Conservation (phyloP, 2,888 invertebrate genomes). For the Andricus curvator region DNA sequence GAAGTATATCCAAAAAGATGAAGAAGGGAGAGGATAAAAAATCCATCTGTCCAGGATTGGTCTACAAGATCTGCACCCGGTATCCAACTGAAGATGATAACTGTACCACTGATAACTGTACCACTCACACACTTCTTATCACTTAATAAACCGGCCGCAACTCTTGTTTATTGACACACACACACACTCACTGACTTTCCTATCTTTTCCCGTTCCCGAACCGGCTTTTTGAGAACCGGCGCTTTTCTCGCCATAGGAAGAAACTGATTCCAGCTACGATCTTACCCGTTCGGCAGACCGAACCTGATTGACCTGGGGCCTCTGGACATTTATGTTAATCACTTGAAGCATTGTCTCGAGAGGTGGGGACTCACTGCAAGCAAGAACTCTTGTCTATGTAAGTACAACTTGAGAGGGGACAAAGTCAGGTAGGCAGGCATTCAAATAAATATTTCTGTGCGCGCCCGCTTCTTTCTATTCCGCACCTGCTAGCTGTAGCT, state of each 20-base stretch:
- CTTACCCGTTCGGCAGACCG: constrained; percentile 17
- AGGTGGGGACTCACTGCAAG: constrained; percentile 16
- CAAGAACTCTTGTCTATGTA: neutral
- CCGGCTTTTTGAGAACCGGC: constrained; percentile 6
- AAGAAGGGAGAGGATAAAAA: neutral
- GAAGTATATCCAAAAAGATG: neutral
- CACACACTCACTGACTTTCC: neutral
- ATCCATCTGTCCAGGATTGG: neutral
- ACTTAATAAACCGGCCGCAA: constrained; percentile 2
- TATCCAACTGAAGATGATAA: neutral
- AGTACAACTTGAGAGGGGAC: constrained; percentile 5
- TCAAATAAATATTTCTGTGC: constrained; percentile 7
- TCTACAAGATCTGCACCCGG: neutral
- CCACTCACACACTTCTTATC: constrained; percentile 1
- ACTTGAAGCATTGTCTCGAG: neutral
- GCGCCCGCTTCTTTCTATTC: neutral
- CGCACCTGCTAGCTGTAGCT: neutral
- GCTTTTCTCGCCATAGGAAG: neutral
- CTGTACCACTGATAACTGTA: neutral
- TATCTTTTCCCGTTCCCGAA: constrained; percentile 20
- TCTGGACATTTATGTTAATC: constrained; percentile 14
- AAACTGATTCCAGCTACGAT: neutral
- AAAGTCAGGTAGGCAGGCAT: constrained; percentile 26
- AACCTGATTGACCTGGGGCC: constrained; percentile 25
- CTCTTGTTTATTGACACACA: neutral